Base-by-base conservation (phyloP, 2,888 invertebrate genomes). In the Suillia variegata region DNA sequence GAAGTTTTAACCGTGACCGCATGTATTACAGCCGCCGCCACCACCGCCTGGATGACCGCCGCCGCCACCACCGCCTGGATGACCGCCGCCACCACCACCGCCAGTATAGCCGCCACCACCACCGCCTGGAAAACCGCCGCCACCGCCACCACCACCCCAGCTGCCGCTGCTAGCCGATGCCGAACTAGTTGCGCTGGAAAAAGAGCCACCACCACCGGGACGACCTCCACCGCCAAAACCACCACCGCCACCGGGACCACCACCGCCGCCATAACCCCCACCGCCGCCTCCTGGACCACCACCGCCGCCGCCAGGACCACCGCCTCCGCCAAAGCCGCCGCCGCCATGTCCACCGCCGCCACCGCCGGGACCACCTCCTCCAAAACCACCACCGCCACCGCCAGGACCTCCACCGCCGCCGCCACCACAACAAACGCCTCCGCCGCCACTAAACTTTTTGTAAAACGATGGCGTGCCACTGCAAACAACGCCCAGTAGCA, bases 391-490 rank as follows among this genome's bases (percentile, higher is more conserved):
- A 42, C 47, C 51, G 12, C 50, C 26, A 22, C 17, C 47, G 38
- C 34, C 42, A 48, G 22, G 21, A 26, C 26, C 54, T 12, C 53
- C 53, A 24, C 20, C 17, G 13, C 53, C 53, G 22, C 53, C 53
- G 20, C 38, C 34, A 20, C 13, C n/a, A 2, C 50, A 47, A 45
- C 5, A 4, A 13, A 3, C 38, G 38, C 38, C 50, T n/a, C 48
- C 49, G 6, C 62, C 63, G 18, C 58, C 59, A 5, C 62, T 60
- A 20, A 49, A 61, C n/a, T n/a, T n/a, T n/a, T n/a, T n/a, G n/a
- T n/a, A n/a, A n/a, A n/a, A n/a, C n/a, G n/a, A n/a, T n/a, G n/a
- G n/a, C n/a, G n/a, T n/a, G n/a, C 45, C 45, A 17, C 65, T 61
- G 20, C n/a, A 13, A 15, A 13, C 26, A 8, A 22, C 50, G 13